These are phyloP conservation scores for Dicaeum eximium DNA, from an alignment of 2,113 vertebrate species.

Conservation along the genomic window DNA sequence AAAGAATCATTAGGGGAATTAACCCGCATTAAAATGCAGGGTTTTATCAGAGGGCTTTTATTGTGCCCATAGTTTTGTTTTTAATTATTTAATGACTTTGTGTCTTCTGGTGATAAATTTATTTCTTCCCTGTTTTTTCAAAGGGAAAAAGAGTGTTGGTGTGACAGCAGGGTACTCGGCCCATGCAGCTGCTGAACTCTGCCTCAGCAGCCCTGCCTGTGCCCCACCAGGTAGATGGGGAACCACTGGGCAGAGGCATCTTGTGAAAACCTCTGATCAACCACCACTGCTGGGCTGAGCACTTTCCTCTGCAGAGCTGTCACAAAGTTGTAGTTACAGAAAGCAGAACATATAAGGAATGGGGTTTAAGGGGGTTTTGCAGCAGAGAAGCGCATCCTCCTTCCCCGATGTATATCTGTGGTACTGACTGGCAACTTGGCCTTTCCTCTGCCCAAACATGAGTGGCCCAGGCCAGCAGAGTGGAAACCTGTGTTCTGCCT, in stretches of 20 bases:
- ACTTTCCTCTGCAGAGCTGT: not conserved
- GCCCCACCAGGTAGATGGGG: not conserved
- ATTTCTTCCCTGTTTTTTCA: constrained; percentile 1
- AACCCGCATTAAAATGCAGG: constrained; percentile 71
- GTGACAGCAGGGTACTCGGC: not conserved
- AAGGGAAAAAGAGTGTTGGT: not conserved
- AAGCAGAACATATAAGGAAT: fast-evolving
- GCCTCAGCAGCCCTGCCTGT: not conserved
- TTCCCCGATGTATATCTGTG: fast-evolving
- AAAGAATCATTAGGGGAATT: constrained; percentile 76
- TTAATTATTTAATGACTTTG: constrained; percentile 82
- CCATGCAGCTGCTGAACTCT: not conserved
- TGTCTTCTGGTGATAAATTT: constrained; percentile 73
- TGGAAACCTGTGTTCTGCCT: not conserved
- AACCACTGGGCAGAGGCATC: not conserved
- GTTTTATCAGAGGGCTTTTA: constrained; percentile 70
- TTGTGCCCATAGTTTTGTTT: constrained; percentile 74
- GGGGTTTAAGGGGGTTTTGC: not conserved
- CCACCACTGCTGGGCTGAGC: fast-evolving
- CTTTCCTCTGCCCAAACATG: not conserved
- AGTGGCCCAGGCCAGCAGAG: not conserved
- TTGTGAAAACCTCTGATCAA: not conserved
- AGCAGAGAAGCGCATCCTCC: not conserved
- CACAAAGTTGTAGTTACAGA: not conserved
- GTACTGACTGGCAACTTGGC: fast-evolving